Evolutionary conservation across 2,888 invertebrate genomes (phyloP), one percentile per base, ranked within the genome.

Genomic region (Leucophenga maculata): DNA sequence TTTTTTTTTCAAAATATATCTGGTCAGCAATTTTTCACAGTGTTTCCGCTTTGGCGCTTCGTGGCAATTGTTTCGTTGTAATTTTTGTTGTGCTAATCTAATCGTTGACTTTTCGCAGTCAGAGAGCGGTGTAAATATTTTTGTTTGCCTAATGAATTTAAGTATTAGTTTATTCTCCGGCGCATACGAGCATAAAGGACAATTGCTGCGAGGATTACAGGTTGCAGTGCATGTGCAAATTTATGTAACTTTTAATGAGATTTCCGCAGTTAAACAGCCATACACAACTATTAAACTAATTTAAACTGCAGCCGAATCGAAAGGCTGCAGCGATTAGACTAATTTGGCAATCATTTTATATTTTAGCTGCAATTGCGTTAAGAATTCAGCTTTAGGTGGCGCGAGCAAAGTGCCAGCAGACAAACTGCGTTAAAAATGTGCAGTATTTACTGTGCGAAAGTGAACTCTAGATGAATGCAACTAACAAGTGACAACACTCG

Each of bases 121-220:
- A 6, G 3, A 6, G 3, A 46, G 46, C 14, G 6, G 46, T n/a
- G 16, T 55, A 20, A 13, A 22, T 18, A 55, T 55, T 55, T 55
- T 22, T 13, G 20, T 20, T 55, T 31, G 18, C 18, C 60, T 62
- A 62, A 62, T 62, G 60, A 62, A 62, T 62, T 62, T 62, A 62
- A 62, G 44, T 62, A 62, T 44, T 18, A 62, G 60, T 20, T 44
- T 14, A 18, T 18, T n/a, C 8, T 16, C 6, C 22, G 44, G 60
- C 20, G 9, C 39, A 62, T 44, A 32, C n/a, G 32, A 59, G 32
- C n/a, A 44, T 18, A 16, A 55, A 20, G 16, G 44, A 13, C 44
- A 6, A 18, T 13, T 6, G 13, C 14, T 31, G 26, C 20, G 2
- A n/a, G 55, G 55, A 55, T 55, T 55, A 20, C 55, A 55, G 18